These are phyloP conservation scores for Hiodon alosoides DNA, from an alignment of 2,113 vertebrate species.

Conservation along the genomic window DNA sequence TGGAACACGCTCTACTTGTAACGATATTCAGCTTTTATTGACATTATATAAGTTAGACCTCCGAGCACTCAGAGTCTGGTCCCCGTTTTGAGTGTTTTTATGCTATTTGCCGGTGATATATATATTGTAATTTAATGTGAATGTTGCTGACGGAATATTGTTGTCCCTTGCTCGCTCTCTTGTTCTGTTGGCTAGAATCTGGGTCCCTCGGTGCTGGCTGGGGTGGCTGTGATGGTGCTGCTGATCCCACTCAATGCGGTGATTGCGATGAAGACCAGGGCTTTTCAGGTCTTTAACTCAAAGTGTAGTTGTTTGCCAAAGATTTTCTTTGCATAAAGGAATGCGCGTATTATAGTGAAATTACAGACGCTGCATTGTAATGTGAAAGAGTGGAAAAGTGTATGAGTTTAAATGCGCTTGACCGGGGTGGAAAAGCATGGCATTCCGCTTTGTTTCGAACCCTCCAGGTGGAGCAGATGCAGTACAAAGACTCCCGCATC, in stretches of 20 bases:
- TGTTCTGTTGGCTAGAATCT: constrained; percentile 62
- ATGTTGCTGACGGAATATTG: background rate
- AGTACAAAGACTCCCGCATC: constrained; percentile 81
- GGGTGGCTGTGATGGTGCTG: constrained; percentile 85
- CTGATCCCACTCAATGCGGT: constrained; percentile 88
- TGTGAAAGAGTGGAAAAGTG: background rate
- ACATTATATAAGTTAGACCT: no score
- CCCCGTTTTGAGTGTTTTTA: background rate
- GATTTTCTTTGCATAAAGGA: no score
- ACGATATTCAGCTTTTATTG: background rate
- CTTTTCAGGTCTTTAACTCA: constrained; percentile 71
- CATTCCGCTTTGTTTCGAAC: background rate
- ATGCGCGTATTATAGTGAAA: no score
- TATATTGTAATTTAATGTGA: background rate
- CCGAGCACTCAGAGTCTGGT: background rate
- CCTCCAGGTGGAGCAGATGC: constrained; percentile 83
- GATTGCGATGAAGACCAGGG: constrained; percentile 82
- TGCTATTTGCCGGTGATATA: background rate
- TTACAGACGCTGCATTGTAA: background rate
- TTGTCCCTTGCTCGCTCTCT: background rate
- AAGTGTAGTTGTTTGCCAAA: no score
- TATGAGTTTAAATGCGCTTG: background rate
- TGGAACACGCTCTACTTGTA: no score
- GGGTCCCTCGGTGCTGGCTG: constrained; percentile 82
- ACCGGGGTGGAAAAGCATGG: background rate